Evolutionary conservation across 2,888 invertebrate species (phyloP).

Genomic region (Thelaira solivaga): DNA sequence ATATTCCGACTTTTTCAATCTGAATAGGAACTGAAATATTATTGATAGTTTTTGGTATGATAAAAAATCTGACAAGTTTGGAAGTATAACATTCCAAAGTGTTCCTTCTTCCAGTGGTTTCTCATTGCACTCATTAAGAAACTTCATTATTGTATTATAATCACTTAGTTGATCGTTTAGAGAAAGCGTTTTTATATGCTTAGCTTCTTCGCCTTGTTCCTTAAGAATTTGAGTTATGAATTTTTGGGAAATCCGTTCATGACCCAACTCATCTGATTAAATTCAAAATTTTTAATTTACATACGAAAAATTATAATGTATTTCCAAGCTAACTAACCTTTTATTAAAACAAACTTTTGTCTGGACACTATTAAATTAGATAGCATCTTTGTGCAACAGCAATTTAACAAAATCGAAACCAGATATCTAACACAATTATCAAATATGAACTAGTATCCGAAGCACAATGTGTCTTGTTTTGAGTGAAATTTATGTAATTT

Average conservation of each 20-base stretch:
- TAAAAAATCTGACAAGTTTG: slow-evolving; percentile 71
- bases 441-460: neutral
- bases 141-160: slow-evolving; percentile 63
- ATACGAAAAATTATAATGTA: neutral
- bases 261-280: slow-evolving; percentile 71
- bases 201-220: slow-evolving; percentile 72
- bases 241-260: slow-evolving; percentile 71
- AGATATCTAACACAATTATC: neutral
- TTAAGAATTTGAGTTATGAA: slow-evolving; percentile 70
- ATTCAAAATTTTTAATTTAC: neutral
- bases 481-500: too few relatives aligned
- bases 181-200: slow-evolving; percentile 68
- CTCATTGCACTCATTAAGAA: slow-evolving; percentile 65
- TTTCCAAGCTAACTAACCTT: slow-evolving; percentile 66
- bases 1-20: slow-evolving; percentile 67
- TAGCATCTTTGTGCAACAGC: slow-evolving; percentile 67
- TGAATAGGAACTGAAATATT: slow-evolving; percentile 70
- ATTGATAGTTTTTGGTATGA: slow-evolving; percentile 68
- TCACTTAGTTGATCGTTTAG: slow-evolving; percentile 64
- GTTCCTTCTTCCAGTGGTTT: slow-evolving; percentile 33
- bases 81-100: slow-evolving; percentile 70
- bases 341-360: slow-evolving; percentile 73
- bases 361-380: slow-evolving; percentile 71
- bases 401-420: neutral
- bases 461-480: neutral